These are phyloP conservation scores for Drosophila baimaii DNA, from an alignment of 1,140 invertebrate species.

Conservation along the genomic window DNA sequence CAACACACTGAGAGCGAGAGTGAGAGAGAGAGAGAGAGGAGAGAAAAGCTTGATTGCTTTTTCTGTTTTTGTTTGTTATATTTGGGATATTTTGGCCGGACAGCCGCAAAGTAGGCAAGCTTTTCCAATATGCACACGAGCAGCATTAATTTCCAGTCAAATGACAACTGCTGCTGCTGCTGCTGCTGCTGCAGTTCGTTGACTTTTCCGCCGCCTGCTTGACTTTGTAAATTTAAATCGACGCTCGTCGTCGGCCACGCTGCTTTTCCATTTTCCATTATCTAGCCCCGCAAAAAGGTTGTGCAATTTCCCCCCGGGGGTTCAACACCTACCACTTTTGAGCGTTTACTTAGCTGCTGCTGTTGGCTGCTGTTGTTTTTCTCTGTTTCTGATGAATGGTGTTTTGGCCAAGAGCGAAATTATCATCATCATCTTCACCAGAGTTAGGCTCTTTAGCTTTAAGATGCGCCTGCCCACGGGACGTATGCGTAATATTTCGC, in stretches of 20 bases:
- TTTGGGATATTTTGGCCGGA: conserved; percentile 10
- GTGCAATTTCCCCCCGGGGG: conserved; percentile 61
- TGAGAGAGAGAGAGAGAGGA: not conserved
- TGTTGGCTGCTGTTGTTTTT: conserved; percentile 12
- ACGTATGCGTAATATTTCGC: conserved; percentile 61
- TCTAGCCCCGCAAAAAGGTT: conserved; percentile 54
- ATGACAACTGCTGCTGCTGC: conserved; percentile 31
- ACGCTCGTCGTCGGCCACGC: conserved; percentile 15
- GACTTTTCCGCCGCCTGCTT: conserved; percentile 37
- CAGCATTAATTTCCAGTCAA: conserved; percentile 27
- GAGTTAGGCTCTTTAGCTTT: conserved; percentile 2
- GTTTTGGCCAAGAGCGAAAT: conserved; percentile 35
- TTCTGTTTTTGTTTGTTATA: not conserved
- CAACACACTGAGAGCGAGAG: conserved; percentile 5
- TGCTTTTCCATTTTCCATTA: conserved; percentile 49
- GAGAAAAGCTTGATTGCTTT: conserved; percentile 16
- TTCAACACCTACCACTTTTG: conserved; percentile 71
- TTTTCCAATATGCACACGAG: conserved; percentile 33
- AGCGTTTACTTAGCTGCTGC: conserved; percentile 36
- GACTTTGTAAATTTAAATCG: conserved; percentile 46
- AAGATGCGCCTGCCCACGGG: conserved; percentile 36
- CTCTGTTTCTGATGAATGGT: conserved; percentile 31
- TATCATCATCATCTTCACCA: conserved; percentile 18
- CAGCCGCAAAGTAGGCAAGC: conserved; percentile 52
- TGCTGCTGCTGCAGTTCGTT: conserved; percentile 39